These are phyloP conservation scores for Fragum fragum DNA, from an alignment of 2,888 invertebrate genomes.

Conservation along the genomic window DNA sequence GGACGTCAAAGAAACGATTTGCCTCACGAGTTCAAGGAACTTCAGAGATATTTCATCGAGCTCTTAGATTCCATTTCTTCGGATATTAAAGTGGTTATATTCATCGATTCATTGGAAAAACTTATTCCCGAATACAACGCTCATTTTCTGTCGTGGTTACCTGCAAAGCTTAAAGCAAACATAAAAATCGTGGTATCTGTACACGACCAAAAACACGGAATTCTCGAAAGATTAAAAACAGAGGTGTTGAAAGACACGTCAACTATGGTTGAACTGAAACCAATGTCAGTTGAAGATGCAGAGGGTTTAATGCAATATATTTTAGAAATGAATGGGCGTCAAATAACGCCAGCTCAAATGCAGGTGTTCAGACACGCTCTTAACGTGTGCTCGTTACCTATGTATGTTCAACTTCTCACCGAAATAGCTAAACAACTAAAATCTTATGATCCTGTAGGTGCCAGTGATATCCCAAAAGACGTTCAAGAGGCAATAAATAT, in stretches of 20 bases:
- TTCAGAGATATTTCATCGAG: conserved; percentile 77
- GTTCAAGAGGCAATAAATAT: conserved; percentile 72
- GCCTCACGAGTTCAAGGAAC: conserved; percentile 77
- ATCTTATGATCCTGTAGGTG: conserved; percentile 64
- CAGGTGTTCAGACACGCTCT: conserved; percentile 72
- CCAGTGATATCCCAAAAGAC: conserved; percentile 64
- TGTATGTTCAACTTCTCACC: conserved; percentile 78
- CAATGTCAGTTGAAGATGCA: conserved; percentile 64
- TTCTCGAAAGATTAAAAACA: conserved; percentile 72
- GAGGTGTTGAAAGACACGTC: conserved; percentile 63
- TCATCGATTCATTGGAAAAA: conserved; percentile 77
- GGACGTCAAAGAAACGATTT: conserved; percentile 63
- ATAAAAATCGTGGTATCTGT: conserved; percentile 82
- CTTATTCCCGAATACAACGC: conserved; percentile 76
- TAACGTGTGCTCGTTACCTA: conserved; percentile 75
- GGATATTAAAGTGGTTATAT: conserved; percentile 77
- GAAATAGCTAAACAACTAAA: conserved; percentile 73
- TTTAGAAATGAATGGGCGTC: conserved; percentile 67
- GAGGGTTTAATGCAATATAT: conserved; percentile 68
- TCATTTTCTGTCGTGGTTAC: conserved; percentile 82
- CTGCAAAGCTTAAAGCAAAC: conserved; percentile 78
- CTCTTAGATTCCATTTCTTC: conserved; percentile 76
- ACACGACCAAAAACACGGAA: conserved; percentile 68
- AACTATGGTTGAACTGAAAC: conserved; percentile 51
- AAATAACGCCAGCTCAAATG: conserved; percentile 76